Base-by-base conservation (phyloP, 1,140 invertebrate genomes). In the Lutraria rhynchaena region DNA sequence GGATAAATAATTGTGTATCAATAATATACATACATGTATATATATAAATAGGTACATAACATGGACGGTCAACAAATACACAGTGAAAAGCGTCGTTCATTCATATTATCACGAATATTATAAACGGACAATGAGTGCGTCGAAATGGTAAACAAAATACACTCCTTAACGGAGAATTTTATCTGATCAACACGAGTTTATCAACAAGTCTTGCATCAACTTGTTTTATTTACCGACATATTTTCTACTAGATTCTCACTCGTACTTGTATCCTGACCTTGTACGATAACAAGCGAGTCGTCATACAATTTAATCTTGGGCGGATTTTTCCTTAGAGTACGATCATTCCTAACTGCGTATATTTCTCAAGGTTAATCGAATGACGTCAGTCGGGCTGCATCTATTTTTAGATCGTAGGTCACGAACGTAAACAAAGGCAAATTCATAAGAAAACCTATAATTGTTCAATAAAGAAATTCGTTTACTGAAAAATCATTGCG, bases 371-470 rank as follows among this genome's bases (percentile, higher is more conserved):
- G 61, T 65, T 65, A 65, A 2, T 65, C 41, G 61, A 41, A 15
- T 65, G 61, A 65, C 61, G 61, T 65, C 61, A 65, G 22, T 46
- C 9, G 27, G 5, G n/a, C 37, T 46, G 37, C 2, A n/a, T 9
- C 22, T 46, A 65, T n/a, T 4, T 44, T 27, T 27, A 65, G 61
- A 65, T 35, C 58, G 31, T 31, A 35, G 58, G 58, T 61, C 58
- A 67, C 33, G 44, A 70, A 70, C 49, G 33, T 70, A 51, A 70
- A 70, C 67, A 70, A 70, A 70, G 24, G 0, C 44, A n/a, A 19
- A 37, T 37, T 49, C 17, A 37, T 5, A n/a, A 37, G 3, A 7
- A 37, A 37, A 2, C 5, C n/a, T n/a, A 9, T 3, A 65, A 65
- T 29, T 65, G n/a, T 17, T 41, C 37, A 3, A 15, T 17, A 19